A percentile compares a stretch with the other conserved stretches of the same genome.
Conservation (phyloP, 1,140 invertebrate genomes). For the Ylistrum balloti region DNA sequence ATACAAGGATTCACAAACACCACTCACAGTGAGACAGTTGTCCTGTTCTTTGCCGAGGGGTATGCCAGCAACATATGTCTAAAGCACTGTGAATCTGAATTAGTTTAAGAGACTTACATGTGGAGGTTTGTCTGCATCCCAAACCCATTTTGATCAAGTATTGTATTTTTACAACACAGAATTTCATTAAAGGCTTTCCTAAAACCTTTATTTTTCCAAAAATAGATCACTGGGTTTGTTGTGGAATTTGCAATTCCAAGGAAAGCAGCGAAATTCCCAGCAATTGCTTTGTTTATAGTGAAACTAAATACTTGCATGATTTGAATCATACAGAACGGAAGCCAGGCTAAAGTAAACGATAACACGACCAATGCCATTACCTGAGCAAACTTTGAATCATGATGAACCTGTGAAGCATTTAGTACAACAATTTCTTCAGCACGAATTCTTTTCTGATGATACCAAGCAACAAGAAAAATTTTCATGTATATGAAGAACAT, state of each 20-base stretch:
- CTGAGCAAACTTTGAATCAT: constrained; percentile 51
- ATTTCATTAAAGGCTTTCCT: constrained; percentile 63
- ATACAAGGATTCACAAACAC: no score
- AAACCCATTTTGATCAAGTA: neutral
- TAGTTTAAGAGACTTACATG: no score
- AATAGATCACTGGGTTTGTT: constrained; percentile 68
- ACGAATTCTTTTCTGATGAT: constrained; percentile 60
- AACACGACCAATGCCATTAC: constrained; percentile 62
- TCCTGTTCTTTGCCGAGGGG: no score
- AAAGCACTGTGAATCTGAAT: no score
- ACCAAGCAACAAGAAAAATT: constrained; percentile 59
- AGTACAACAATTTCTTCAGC: constrained; percentile 42
- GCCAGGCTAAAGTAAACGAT: constrained; percentile 64
- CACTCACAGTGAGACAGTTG: no score
- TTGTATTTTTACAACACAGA: constrained; percentile 46
- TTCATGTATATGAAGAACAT: constrained; percentile 62
- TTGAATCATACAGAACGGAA: constrained; percentile 65
- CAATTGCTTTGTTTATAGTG: constrained; percentile 46
- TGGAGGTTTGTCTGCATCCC: neutral
- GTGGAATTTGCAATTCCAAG: constrained; percentile 65
- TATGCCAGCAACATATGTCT: no score
- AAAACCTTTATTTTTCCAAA: constrained; percentile 66
- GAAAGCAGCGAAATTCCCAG: constrained; percentile 65
- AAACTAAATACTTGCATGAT: constrained; percentile 52
- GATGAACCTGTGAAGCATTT: neutral